Base-by-base conservation (phyloP, 1,140 invertebrate species). In the Cyphomyrmex costatus region DNA sequence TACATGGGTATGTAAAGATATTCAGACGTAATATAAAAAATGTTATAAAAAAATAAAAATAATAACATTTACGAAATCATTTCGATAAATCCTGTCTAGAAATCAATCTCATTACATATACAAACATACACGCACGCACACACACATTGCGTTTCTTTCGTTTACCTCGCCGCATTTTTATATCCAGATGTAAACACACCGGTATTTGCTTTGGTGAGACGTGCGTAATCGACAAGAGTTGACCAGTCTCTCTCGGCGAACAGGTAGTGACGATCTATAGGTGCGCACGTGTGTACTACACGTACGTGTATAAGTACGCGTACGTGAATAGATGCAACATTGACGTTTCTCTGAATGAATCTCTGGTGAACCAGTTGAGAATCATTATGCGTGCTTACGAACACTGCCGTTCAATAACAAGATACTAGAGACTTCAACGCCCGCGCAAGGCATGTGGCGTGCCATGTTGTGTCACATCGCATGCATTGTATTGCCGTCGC, bases 281-380 rank as follows among this genome's bases (percentile, higher is more conserved):
- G 19, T 53, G 66, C 36, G 51, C 79, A 33, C 53, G 24, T 46
- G 51, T 56, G 12, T 21, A 46, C 30, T 21, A 46, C 30, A 33
- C n/a, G 14, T 36, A 53, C 30, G 46, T 42, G 49, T 70, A n/a
- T n/a, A 71, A n/a, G 14, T 60, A 46, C 19, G 21, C 8, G 77
- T 58, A 33, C 61, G 51, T 87, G 49, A 77, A 87, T 78, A 85
- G 86, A 85, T 74, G 82, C 86, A 87, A 78, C 86, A 78, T 85
- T 86, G 84, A 88, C 66, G 84, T 88, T 79, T 88, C 86, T 83
- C 85, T 91, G 90, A 92, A 92, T 92, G 92, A 92, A 92, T 89
- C 91, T 88, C 82, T 49, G 16, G 84, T 65, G 86, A 91, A 92
- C 91, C 89, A 91, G 92, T 92, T 92, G 91, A 92, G 90, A 92